Conservation (phyloP, 2,888 invertebrate species). For the Mythimna ferrago region DNA sequence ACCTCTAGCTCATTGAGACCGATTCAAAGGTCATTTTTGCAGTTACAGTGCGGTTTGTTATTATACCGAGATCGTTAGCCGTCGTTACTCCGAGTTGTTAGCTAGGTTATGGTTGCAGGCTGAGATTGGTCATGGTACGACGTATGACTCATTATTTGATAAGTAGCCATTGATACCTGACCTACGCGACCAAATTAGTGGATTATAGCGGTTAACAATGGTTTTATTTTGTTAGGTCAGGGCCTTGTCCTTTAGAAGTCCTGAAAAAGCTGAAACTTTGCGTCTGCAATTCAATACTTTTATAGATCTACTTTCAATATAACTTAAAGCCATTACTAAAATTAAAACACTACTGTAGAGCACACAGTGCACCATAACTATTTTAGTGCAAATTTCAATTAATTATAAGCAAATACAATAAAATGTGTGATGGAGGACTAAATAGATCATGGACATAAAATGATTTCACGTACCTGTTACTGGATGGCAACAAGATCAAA, state of each 20-base stretch:
- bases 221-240: conserved; percentile 1
- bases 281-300: background rate
- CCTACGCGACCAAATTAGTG: conserved; percentile 4
- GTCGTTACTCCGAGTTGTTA: conserved; percentile 21
- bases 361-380: background rate
- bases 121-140: background rate
- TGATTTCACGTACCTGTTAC: background rate
- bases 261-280: background rate
- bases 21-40: conserved; percentile 17
- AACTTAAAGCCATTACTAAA: background rate
- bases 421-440: background rate
- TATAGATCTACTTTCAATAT: background rate
- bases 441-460: background rate
- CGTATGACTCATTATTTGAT: background rate
- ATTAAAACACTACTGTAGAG: background rate
- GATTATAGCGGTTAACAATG: background rate
- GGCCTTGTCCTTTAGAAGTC: background rate
- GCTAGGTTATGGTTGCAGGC: conserved; percentile 31
- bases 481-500: background rate
- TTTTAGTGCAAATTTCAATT: background rate
- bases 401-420: background rate
- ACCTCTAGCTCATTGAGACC: conserved; percentile 11
- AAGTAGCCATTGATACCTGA: conserved; percentile 8
- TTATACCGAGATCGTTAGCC: background rate
- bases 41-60: conserved; percentile 3